phyloP scores from a whole-genome alignment of 2,113 vertebrate species.

The Ciconia stormi region DNA sequence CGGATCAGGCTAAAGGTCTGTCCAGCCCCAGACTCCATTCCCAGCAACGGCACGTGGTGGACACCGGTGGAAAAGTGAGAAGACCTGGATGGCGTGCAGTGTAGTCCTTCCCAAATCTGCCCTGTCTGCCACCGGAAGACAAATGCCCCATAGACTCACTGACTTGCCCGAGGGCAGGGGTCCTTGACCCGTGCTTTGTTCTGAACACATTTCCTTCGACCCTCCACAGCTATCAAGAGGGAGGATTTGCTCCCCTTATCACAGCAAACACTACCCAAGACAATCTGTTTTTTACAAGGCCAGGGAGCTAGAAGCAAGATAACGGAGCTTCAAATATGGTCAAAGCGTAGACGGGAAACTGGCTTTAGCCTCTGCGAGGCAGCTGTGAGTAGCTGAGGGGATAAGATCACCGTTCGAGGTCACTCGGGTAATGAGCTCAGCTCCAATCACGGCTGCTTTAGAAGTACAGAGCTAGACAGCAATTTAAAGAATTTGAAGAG shows the following conservation, averaged over 20 bases:
- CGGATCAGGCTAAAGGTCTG: neutral
- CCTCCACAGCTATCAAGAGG: neutral
- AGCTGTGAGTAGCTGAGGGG: neutral
- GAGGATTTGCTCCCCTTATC: neutral
- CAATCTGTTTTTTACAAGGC: neutral
- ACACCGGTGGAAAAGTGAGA: neutral
- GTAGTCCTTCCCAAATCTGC: neutral
- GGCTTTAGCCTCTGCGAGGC: neutral
- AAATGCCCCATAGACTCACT: rapidly evolving
- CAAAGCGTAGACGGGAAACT: neutral
- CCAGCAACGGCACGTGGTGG: neutral
- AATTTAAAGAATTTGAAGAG: neutral
- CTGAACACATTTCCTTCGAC: neutral
- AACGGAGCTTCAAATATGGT: neutral
- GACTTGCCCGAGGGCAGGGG: neutral
- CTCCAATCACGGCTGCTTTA: neutral
- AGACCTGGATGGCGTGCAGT: neutral
- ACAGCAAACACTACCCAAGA: neutral
- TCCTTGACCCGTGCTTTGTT: neutral
- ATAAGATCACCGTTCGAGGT: neutral
- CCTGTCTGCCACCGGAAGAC: neutral
- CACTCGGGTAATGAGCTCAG: neutral
- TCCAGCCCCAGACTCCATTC: neutral
- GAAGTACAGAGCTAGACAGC: neutral
- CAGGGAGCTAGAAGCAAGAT: neutral